Evolutionary conservation across 2,113 vertebrate species (phyloP).

Genomic region (Onychostoma macrolepis): DNA sequence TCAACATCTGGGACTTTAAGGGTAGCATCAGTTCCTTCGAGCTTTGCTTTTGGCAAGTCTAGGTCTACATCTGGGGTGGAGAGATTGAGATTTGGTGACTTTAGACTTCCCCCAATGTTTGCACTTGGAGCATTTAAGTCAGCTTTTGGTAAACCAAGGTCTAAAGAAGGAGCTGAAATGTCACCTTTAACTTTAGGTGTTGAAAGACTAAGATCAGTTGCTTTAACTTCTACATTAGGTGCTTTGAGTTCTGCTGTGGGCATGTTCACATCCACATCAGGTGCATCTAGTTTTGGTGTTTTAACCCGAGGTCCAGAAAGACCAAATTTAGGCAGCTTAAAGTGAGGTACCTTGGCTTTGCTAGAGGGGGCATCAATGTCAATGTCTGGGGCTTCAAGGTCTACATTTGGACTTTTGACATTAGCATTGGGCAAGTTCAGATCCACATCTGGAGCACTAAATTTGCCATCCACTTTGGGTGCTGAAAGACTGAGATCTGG

Average conservation of each 20-base stretch:
- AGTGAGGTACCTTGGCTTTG: constrained; percentile 59
- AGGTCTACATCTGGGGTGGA: constrained; percentile 58
- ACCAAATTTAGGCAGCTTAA: constrained; percentile 65
- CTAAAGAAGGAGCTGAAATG: constrained; percentile 46
- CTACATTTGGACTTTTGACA: constrained; percentile 50
- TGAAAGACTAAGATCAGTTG: constrained; percentile 49
- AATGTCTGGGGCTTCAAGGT: constrained; percentile 33
- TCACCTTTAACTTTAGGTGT: constrained; percentile 47
- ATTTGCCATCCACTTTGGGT: constrained; percentile 47
- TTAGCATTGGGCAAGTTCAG: constrained; percentile 44
- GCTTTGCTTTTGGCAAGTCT: constrained; percentile 57
- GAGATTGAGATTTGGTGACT: constrained; percentile 57
- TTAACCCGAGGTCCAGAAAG: constrained; percentile 56
- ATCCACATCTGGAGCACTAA: constrained; percentile 39
- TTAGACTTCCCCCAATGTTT: constrained; percentile 29
- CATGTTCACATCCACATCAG: constrained; percentile 52
- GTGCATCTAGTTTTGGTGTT: constrained; percentile 58
- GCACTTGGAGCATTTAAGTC: constrained; percentile 43
- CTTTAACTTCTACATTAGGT: constrained; percentile 49
- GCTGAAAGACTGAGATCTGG: constrained; percentile 46
- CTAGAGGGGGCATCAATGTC: constrained; percentile 55
- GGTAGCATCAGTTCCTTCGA: constrained; percentile 61
- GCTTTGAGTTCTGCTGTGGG: constrained; percentile 45
- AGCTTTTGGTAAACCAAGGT: constrained; percentile 50
- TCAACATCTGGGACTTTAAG: constrained; percentile 62